A percentile compares a stretch with the other conserved stretches of the same genome.
These are phyloP conservation scores for Bos javanicus DNA, from an alignment of 2,113 vertebrate species.

Conservation along the genomic window DNA sequence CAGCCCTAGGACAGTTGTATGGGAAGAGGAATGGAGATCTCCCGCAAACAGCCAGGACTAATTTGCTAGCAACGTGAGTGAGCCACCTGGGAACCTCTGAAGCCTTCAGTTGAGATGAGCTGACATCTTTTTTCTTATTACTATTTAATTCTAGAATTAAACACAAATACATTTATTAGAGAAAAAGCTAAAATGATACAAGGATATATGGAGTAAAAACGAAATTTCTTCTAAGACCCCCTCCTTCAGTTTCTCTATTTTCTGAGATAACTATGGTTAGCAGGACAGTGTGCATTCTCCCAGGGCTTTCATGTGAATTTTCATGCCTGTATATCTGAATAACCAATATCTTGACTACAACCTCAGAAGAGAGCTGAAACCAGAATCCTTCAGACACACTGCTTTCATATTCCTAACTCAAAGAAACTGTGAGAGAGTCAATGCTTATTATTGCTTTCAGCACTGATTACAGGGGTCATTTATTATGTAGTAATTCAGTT, in stretches of 20 bases:
- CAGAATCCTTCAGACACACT: not conserved
- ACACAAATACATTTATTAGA: not conserved
- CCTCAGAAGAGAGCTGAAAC: not conserved
- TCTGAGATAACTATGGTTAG: not conserved
- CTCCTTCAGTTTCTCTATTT: not conserved
- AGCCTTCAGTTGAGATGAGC: not conserved
- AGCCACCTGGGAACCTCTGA: not conserved
- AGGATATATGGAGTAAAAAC: not conserved
- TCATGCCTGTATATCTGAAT: not conserved
- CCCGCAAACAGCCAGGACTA: not conserved
- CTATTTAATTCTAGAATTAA: not conserved
- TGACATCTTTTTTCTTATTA: not conserved
- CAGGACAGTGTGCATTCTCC: not conserved
- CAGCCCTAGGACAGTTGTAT: not conserved
- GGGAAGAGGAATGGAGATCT: not conserved
- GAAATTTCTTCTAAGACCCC: not conserved
- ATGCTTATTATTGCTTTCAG: not conserved
- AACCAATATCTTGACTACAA: not conserved
- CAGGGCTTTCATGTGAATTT: not conserved
- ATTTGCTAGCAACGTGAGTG: not conserved
- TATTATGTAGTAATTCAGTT: not conserved
- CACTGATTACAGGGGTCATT: not conserved
- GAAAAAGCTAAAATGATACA: not conserved
- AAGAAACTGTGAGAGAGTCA: not conserved
- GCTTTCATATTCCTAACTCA: not conserved